phyloP scores from a whole-genome alignment of 2,888 invertebrate genomes.

The Nomada fabriciana region DNA sequence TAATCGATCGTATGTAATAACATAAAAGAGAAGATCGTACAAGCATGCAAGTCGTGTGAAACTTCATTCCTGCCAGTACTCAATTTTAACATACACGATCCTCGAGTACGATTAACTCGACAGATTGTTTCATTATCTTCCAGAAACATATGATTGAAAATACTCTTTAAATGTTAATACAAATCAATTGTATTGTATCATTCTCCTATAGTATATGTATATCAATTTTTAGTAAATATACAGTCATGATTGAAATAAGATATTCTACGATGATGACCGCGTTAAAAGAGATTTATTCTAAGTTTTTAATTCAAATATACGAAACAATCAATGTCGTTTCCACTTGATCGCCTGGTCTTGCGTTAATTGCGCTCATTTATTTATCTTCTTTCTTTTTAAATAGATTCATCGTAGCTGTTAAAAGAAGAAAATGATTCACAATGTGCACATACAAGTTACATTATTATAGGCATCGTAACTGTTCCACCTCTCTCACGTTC shows the following conservation, averaged over 20 bases:
- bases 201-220: not conserved
- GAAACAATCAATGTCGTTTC: constrained; percentile 1
- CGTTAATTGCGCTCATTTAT: constrained; percentile 9
- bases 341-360: constrained; percentile 14
- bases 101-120: constrained; percentile 33
- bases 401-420: constrained; percentile 16
- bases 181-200: not conserved
- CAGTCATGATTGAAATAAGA: constrained; percentile 19
- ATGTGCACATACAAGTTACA: constrained; percentile 13
- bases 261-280: constrained; percentile 2
- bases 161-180: constrained; percentile 1
- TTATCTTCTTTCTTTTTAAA: not conserved
- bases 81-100: constrained; percentile 32
- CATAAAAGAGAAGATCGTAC: constrained; percentile 45
- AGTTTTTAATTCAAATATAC: constrained; percentile 14
- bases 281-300: constrained; percentile 21
- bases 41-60: constrained; percentile 37
- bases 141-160: constrained; percentile 1
- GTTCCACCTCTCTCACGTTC: constrained; percentile 23
- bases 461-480: constrained; percentile 30
- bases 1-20: constrained; percentile 50
- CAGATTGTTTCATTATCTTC: not conserved
- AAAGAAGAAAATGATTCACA: constrained; percentile 32
- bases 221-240: constrained; percentile 22
- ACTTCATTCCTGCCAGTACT: constrained; percentile 24